Conservation (phyloP, 2,888 invertebrate species). For the Lepidocyrtinus sp. region DNA sequence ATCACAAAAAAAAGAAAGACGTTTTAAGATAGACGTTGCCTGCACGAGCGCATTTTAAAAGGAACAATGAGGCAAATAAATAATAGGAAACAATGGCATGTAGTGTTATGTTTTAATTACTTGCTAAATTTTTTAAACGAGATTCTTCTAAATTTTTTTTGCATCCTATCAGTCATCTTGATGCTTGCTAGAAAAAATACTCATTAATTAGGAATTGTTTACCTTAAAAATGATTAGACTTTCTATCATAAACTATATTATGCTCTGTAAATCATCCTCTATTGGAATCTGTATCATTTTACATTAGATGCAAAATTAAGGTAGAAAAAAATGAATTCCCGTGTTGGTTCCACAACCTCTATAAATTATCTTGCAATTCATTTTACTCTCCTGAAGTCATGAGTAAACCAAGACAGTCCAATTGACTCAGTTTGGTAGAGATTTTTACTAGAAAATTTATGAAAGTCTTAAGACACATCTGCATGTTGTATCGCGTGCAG, state of each 20-base stretch:
- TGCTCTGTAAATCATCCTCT: not conserved
- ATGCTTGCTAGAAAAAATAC: not conserved
- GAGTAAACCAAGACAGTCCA: not conserved
- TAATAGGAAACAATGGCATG: not conserved
- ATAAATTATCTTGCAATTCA: not conserved
- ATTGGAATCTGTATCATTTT: not conserved
- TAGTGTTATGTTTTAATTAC: conserved; percentile 2
- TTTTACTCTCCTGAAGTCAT: not conserved
- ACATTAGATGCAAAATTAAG: too few species aligned
- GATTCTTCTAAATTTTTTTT: conserved; percentile 3
- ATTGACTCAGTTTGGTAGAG: not conserved
- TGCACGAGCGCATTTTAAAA: conserved; percentile 10
- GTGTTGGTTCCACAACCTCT: too few species aligned
- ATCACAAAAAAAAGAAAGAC: not conserved
- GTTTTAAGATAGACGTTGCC: not conserved
- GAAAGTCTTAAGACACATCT: not conserved
- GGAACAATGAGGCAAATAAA: conserved; percentile 9
- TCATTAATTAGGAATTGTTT: not conserved
- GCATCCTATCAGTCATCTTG: conserved; percentile 3
- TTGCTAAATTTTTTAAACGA: not conserved
- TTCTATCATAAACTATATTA: not conserved
- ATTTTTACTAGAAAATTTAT: not conserved
- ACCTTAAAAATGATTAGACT: not conserved
- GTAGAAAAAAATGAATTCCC: too few species aligned
- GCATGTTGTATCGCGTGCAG: not conserved